Percentiles rank a stretch among this genome's conserved stretches.
Evolutionary conservation across 2,113 vertebrate genomes (phyloP).

Genomic region (Elachura formosa): DNA sequence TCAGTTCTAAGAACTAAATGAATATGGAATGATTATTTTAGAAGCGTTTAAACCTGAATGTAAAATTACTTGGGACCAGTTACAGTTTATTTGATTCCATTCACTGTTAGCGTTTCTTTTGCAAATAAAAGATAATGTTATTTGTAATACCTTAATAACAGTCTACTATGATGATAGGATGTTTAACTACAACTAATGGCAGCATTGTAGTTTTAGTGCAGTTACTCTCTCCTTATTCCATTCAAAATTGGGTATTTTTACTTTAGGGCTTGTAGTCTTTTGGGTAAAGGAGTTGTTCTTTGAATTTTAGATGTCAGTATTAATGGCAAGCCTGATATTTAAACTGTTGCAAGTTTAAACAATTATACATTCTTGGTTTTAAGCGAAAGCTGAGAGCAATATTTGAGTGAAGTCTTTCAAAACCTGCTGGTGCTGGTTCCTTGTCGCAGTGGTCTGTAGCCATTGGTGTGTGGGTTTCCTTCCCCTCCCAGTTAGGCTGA

Average conservation of each 20-base stretch:
- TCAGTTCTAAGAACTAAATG: background rate
- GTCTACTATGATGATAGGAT: background rate
- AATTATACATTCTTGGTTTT: fast-evolving
- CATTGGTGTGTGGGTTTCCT: fast-evolving
- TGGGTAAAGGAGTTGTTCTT: background rate
- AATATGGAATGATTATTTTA: background rate
- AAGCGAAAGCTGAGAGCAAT: background rate
- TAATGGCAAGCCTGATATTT: background rate
- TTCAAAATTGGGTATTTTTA: background rate
- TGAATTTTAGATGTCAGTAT: background rate
- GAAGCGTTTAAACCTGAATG: background rate
- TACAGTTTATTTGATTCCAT: background rate
- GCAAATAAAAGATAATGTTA: background rate
- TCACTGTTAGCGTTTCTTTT: background rate
- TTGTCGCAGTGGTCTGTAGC: background rate
- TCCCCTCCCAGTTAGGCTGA: background rate
- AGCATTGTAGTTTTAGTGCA: background rate
- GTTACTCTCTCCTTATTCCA: background rate
- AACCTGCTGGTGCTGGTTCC: background rate
- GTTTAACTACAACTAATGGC: background rate
- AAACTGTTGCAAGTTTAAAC: background rate
- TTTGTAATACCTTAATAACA: background rate
- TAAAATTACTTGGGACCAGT: background rate
- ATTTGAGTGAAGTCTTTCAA: background rate
- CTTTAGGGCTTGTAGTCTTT: background rate